These are phyloP conservation scores for Mnemiopsis leidyi DNA, from an alignment of 37 sponge, comb jelly and placozoan species.

Conservation along the genomic window DNA sequence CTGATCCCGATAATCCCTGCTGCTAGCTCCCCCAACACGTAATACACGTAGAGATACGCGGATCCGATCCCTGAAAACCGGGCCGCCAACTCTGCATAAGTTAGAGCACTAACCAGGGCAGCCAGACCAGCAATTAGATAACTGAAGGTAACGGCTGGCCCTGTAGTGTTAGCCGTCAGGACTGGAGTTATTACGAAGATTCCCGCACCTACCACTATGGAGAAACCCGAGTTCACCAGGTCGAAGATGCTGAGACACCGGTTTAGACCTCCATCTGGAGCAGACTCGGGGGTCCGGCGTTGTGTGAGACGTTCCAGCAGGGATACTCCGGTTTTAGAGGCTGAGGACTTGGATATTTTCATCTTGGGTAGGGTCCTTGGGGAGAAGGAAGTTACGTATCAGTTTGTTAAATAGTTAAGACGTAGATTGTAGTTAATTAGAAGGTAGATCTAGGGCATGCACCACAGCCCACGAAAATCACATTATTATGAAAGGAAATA, in stretches of 20 bases:
- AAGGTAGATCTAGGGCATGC: no score
- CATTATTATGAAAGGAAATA: no score
- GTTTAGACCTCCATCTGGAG: background rate
- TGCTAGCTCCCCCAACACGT: constrained; percentile 56
- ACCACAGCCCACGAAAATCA: no score
- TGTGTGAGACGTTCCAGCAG: constrained; percentile 33
- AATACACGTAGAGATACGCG: constrained; percentile 58
- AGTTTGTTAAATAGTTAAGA: no score
- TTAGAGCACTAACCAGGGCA: constrained; percentile 51
- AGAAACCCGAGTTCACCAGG: constrained; percentile 57
- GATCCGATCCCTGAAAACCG: constrained; percentile 14
- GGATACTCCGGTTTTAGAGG: background rate
- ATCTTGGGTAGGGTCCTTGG: no score
- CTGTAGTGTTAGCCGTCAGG: constrained; percentile 36
- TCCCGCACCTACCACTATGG: constrained; percentile 52
- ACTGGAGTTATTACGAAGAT: constrained; percentile 63
- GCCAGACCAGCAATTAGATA: constrained; percentile 45
- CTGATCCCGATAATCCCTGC: constrained; percentile 57
- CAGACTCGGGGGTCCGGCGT: constrained; percentile 12
- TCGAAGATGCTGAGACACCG: constrained; percentile 44
- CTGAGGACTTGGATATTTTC: no score
- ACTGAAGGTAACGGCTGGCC: constrained; percentile 40
- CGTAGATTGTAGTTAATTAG: no score
- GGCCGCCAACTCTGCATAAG: constrained; percentile 36
- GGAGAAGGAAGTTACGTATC: no score